phyloP scores from a whole-genome alignment of 1,140 invertebrate species.

The Lepidostoma basale region DNA sequence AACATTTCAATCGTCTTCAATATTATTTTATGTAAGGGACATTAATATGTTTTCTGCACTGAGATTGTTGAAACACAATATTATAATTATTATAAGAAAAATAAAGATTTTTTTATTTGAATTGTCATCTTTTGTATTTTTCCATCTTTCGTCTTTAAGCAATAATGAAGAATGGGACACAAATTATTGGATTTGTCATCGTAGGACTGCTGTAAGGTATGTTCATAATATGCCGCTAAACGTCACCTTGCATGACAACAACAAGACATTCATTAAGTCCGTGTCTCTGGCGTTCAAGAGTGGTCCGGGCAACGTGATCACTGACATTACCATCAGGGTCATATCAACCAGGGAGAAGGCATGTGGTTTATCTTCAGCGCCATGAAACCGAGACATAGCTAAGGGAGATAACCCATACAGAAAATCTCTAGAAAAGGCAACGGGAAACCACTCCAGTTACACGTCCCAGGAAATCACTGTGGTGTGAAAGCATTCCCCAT shows the following conservation, averaged over 20 bases:
- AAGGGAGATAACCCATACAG: too few species aligned
- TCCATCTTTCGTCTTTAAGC: not conserved
- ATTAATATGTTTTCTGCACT: slow-evolving; percentile 24
- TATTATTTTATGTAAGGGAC: too few species aligned
- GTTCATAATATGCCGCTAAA: not conserved
- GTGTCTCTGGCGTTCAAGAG: not conserved
- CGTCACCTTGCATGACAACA: not conserved
- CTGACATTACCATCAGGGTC: too few species aligned
- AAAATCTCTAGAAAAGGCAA: too few species aligned
- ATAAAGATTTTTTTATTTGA: slow-evolving; percentile 21
- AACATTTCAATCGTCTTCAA: too few species aligned
- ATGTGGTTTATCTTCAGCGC: too few species aligned
- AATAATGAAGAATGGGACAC: not conserved
- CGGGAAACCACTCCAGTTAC: too few species aligned
- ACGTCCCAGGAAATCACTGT: too few species aligned
- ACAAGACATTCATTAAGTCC: not conserved
- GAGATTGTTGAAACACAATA: slow-evolving; percentile 17
- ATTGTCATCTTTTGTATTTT: not conserved
- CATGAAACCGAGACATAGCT: too few species aligned
- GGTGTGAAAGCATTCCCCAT: too few species aligned
- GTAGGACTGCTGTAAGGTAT: not conserved
- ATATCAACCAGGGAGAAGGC: too few species aligned
- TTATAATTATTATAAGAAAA: slow-evolving; percentile 12
- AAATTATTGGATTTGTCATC: not conserved
- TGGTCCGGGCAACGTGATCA: too few species aligned